Conservation (phyloP, 2,888 invertebrate species). For the Lasioglossum zephyrum region DNA sequence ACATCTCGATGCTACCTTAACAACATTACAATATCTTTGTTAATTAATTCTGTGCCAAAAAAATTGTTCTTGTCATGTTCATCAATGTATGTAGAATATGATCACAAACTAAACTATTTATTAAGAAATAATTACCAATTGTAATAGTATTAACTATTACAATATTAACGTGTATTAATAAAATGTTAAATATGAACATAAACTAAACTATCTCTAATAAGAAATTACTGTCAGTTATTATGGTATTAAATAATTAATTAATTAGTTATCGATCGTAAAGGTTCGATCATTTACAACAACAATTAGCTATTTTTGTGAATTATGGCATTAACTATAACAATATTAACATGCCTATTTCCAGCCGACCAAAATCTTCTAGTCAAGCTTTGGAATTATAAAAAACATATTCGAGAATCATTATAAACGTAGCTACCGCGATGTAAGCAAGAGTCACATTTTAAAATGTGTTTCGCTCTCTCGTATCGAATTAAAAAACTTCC, state of each 20-base stretch:
- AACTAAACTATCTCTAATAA: background rate
- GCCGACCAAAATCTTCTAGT: background rate
- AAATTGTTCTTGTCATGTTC: background rate
- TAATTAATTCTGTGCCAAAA: background rate
- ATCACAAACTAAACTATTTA: background rate
- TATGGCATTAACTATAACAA: background rate
- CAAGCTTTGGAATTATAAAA: background rate
- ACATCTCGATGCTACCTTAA: background rate
- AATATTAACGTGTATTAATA: background rate
- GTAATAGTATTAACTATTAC: background rate
- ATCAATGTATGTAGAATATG: background rate
- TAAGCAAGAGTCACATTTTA: background rate
- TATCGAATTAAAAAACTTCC: constrained; percentile 28
- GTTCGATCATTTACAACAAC: too few species aligned
- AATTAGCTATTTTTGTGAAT: background rate
- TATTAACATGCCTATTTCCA: background rate
- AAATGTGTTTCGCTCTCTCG: constrained; percentile 13
- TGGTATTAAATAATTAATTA: background rate
- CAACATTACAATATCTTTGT: background rate
- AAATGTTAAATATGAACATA: background rate
- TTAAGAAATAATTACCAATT: background rate
- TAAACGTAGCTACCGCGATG: background rate
- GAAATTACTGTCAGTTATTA: background rate
- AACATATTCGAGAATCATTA: background rate
- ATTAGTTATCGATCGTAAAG: too few species aligned